A percentile compares a stretch with the other conserved stretches of the same genome.
Conservation (phyloP, 2,888 invertebrate species). For the Stenolophus ochropezus region DNA sequence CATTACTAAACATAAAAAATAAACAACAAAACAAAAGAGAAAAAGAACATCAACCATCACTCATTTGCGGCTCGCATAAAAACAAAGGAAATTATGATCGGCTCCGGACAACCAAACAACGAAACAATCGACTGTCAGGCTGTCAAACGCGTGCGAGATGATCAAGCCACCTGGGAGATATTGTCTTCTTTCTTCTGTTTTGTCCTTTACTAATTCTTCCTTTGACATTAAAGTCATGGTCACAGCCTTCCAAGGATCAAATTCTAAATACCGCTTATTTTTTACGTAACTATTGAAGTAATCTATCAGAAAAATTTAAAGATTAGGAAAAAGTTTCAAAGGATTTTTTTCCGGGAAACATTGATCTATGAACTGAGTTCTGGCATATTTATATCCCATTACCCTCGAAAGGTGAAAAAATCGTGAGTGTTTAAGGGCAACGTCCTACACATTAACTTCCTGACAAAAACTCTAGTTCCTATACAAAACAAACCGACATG, state of each 20-base stretch:
- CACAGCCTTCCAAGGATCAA: neutral
- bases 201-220: neutral
- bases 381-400: neutral
- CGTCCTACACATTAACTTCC: neutral
- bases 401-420: neutral
- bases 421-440: neutral
- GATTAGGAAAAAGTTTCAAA: neutral
- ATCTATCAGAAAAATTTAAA: too few species aligned
- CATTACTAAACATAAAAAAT: slow-evolving; percentile 15
- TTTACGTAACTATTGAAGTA: too few species aligned
- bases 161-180: slow-evolving; percentile 13
- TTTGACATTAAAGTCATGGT: neutral
- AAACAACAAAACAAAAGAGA: slow-evolving; percentile 37
- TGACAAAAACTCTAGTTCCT: neutral
- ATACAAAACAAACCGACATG: neutral
- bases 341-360: neutral
- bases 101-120: neutral
- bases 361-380: too few species aligned
- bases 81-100: slow-evolving; percentile 53
- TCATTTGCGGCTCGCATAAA: slow-evolving; percentile 43
- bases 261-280: too few species aligned
- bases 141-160: slow-evolving; percentile 11
- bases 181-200: neutral
- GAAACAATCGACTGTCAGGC: slow-evolving; percentile 18
- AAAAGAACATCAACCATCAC: slow-evolving; percentile 28